A percentile compares a stretch with the other conserved stretches of the same genome.
Evolutionary conservation across 30 jellyfish, hydroid and myxozoan genomes (phyloP).

Genomic region (Turritopsis dohrnii): DNA sequence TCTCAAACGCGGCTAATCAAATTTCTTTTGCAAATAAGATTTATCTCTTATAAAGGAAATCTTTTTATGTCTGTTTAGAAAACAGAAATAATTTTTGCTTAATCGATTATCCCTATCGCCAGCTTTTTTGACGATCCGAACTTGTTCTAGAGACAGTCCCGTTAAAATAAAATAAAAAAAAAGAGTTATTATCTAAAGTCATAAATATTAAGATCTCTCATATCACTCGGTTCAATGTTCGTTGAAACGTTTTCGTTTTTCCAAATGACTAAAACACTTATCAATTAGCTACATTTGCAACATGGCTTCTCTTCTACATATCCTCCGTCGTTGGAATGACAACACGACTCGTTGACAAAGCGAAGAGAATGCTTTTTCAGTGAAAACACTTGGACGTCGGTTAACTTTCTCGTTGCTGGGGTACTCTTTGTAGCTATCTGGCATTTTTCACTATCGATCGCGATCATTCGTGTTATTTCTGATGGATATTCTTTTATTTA

Average conservation of each 20-base stretch:
- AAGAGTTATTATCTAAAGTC: not conserved
- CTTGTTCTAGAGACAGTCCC: not conserved
- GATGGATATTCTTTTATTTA: conserved; percentile 33
- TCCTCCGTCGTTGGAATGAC: not conserved
- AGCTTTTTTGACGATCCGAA: not conserved
- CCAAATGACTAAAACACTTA: not conserved
- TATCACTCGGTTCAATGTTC: not conserved
- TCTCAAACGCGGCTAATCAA: not conserved
- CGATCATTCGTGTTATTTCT: not conserved
- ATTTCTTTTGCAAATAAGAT: not conserved
- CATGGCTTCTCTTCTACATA: not conserved
- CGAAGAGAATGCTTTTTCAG: no score
- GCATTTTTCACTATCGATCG: not conserved
- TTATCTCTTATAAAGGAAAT: no score
- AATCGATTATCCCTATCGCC: not conserved
- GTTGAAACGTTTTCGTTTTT: not conserved
- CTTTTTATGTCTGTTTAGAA: not conserved
- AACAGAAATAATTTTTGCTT: not conserved
- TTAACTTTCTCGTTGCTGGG: not conserved
- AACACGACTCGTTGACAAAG: not conserved
- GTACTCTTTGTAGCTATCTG: not conserved
- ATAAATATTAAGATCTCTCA: not conserved
- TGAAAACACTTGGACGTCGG: not conserved
- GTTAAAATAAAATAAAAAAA: no score
- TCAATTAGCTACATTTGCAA: not conserved